Conservation (phyloP, 2,888 invertebrate species). For the Achlya flavicornis region DNA sequence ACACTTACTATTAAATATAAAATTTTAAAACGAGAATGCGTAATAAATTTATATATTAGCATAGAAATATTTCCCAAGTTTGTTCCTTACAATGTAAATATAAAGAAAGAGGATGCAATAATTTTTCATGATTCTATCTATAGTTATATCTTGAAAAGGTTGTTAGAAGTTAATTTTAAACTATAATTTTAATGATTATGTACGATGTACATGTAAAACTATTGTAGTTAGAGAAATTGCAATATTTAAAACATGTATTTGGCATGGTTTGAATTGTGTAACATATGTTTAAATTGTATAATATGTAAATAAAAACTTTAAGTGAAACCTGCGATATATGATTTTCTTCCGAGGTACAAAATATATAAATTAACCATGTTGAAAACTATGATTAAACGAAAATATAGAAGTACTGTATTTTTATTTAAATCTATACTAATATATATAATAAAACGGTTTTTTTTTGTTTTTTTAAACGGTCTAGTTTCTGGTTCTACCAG, state of each 20-base stretch:
- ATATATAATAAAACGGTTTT: no score
- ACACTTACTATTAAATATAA: slow-evolving; percentile 49
- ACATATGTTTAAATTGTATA: slow-evolving; percentile 75
- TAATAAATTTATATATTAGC: slow-evolving; percentile 43
- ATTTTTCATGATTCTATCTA: slow-evolving; percentile 76
- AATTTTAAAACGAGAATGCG: slow-evolving; percentile 46
- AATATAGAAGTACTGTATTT: slow-evolving; percentile 62
- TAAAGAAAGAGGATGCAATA: slow-evolving; percentile 70
- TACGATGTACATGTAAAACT: slow-evolving; percentile 79
- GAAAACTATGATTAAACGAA: slow-evolving; percentile 82
- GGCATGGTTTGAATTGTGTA: slow-evolving; percentile 68
- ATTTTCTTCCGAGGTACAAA: slow-evolving; percentile 84
- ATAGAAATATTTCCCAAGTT: slow-evolving; percentile 52
- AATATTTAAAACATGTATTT: slow-evolving; percentile 65
- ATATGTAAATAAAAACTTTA: slow-evolving; percentile 81
- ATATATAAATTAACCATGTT: slow-evolving; percentile 81
- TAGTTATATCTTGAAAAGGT: slow-evolving; percentile 62
- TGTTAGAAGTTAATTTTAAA: slow-evolving; percentile 67
- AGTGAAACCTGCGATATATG: slow-evolving; percentile 80
- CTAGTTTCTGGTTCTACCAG: no score
- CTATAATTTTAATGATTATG: slow-evolving; percentile 60
- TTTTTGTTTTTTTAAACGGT: no score
- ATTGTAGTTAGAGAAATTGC: slow-evolving; percentile 75
- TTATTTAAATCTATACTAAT: slow-evolving; percentile 27
- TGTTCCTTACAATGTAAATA: slow-evolving; percentile 68